A percentile compares a stretch with the other conserved stretches of the same genome.
phyloP scores from a whole-genome alignment of 2,113 vertebrate species.

The Nibea coibor region DNA sequence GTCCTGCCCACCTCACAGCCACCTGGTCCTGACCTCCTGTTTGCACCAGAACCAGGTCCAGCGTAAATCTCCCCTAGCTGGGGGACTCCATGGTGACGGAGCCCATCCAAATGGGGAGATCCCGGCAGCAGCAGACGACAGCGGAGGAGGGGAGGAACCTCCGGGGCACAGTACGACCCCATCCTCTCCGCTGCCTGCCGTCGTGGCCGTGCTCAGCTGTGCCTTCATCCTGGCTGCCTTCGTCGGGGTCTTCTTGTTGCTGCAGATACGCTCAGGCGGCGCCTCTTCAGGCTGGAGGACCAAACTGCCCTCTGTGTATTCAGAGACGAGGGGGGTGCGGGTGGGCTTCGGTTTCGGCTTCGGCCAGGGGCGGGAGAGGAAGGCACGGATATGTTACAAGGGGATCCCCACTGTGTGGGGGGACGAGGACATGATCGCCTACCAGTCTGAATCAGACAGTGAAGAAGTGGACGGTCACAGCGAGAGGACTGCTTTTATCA shows the following conservation, averaged over 20 bases:
- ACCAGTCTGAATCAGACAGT: constrained; percentile 90
- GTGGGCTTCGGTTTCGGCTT: constrained; percentile 76
- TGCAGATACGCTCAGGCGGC: constrained; percentile 89
- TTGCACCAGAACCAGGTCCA: constrained; percentile 94
- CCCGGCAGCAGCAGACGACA: constrained; percentile 39
- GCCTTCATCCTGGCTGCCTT: constrained; percentile 90
- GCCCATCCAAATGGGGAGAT: constrained; percentile 11
- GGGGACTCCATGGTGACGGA: constrained; percentile 31
- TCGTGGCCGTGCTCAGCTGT: constrained; percentile 91
- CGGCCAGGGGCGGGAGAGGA: constrained; percentile 69
- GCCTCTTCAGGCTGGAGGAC: constrained; percentile 85
- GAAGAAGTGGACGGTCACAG: constrained; percentile 88
- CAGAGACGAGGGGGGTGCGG: constrained; percentile 65
- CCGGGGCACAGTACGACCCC: constrained; percentile 42
- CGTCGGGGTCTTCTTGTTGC: constrained; percentile 88
- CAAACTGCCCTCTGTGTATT: constrained; percentile 90
- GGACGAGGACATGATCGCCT: constrained; percentile 85
- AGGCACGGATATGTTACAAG: constrained; percentile 90
- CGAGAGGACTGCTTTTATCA: constrained; percentile 98
- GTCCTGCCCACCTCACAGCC: constrained; percentile 91
- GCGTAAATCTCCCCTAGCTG: constrained; percentile 85
- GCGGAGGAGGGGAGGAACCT: constrained; percentile 19
- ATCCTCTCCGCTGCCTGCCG: constrained; percentile 82
- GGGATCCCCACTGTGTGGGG: constrained; percentile 96
- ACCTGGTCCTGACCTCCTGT: constrained; percentile 88